Evolutionary conservation across 2,113 vertebrate genomes (phyloP), one percentile per base, ranked within the genome.

Genomic region (Zosterops lateralis): DNA sequence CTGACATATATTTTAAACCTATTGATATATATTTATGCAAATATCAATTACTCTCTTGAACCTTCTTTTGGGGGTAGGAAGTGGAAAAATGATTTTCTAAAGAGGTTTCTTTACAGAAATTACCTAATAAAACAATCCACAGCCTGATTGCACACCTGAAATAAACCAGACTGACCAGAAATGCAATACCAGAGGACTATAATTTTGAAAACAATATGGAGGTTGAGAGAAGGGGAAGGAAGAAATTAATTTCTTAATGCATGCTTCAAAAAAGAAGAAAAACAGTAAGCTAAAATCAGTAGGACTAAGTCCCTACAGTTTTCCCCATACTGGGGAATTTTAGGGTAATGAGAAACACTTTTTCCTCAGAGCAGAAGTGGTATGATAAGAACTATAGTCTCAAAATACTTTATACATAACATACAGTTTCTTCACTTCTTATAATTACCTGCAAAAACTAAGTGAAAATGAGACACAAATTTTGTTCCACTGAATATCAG

Each of bases 241-340:
- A 94, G 40, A 84, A 93, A 38, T 48, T 73, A 47, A 87, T 84
- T 96, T 91, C 66, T 89, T 38, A 38, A 38, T 38, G n/a, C 25
- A 76, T 65, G 42, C 51, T 75, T 94, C 38, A 38, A 67, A 77
- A 72, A 94, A 78, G 51, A 34, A 62, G 38, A 38, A 62, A 58
- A 75, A 6, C 7, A 70, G 45, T 84, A 57, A 53, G 29, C 36
- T 84, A 76, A 81, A 88, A 71, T 32, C 50, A 17, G 28, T 44
- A 74, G 25, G 60, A 53, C 3, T 26, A 40, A 47, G 1, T 54
- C 31, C 7, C 53, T 68, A 31, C 28, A 78, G 31, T 5, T 19
- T 82, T 50, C 31, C 20, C 10, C 14, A 15, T 22, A n/a, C 1
- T 19, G 10, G 8, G 6, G 4, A 74, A 44, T 62, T 82, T 72